Evolutionary conservation across 2,113 vertebrate genomes (phyloP).

Genomic region (Fukomys damarensis): DNA sequence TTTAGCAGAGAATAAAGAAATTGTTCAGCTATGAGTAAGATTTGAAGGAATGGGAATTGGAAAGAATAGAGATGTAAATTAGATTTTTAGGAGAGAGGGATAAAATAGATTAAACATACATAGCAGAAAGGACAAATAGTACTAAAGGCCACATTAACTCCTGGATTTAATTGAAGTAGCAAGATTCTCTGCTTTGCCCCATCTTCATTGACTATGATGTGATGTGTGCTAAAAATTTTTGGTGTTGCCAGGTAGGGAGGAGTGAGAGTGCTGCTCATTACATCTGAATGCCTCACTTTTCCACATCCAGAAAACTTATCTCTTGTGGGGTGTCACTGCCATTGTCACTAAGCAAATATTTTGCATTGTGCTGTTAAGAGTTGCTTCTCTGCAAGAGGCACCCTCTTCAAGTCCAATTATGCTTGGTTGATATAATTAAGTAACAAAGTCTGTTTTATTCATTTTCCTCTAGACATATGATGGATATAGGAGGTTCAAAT

Average conservation of each 20-base stretch:
- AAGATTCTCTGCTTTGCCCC: not conserved
- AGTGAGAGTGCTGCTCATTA: not conserved
- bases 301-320: not conserved
- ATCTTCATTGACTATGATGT: not conserved
- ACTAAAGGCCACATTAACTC: not conserved
- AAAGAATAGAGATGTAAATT: not conserved
- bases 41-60: not conserved
- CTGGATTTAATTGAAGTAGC: not conserved
- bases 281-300: not conserved
- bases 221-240: too few species aligned
- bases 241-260: not conserved
- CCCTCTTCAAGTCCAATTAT: not conserved
- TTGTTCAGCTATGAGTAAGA: not conserved
- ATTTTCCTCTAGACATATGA: not conserved
- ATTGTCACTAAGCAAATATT: not conserved
- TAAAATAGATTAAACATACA: not conserved
- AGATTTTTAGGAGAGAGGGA: not conserved
- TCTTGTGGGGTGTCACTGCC: not conserved
- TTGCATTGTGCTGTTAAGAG: not conserved
- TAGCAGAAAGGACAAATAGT: not conserved
- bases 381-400: not conserved
- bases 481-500: not conserved
- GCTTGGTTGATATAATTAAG: not conserved
- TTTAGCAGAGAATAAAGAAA: slow-evolving; percentile 12
- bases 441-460: not conserved